These are phyloP conservation scores for Cryptotermes secundus DNA, from an alignment of 1,140 invertebrate genomes.

Conservation along the genomic window DNA sequence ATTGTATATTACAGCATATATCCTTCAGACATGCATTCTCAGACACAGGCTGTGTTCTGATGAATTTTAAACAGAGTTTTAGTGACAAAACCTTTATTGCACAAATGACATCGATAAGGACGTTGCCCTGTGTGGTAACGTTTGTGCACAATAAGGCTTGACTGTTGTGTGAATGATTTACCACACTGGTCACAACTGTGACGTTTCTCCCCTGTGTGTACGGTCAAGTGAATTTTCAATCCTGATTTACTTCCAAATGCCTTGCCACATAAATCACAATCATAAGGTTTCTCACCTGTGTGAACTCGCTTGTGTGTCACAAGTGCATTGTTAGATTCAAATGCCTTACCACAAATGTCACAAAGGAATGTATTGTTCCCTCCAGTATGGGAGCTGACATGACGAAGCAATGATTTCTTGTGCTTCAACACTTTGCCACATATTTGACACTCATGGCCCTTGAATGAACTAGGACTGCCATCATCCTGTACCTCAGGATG, in stretches of 20 bases:
- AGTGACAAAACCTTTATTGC: slow-evolving; percentile 34
- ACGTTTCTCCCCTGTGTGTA: slow-evolving; percentile 74
- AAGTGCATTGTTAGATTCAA: slow-evolving; percentile 56
- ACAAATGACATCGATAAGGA: slow-evolving; percentile 46
- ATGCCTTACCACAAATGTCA: slow-evolving; percentile 58
- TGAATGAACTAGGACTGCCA: not conserved
- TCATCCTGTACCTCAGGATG: slow-evolving; percentile 34
- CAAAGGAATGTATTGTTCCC: slow-evolving; percentile 39
- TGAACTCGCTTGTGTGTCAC: slow-evolving; percentile 43
- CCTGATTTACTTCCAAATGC: slow-evolving; percentile 42
- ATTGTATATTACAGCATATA: too few relatives aligned
- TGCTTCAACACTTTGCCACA: slow-evolving; percentile 47
- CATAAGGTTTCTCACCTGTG: slow-evolving; percentile 52
- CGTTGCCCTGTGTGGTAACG: slow-evolving; percentile 48
- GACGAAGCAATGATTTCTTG: slow-evolving; percentile 43
- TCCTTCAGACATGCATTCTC: not conserved
- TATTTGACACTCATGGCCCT: slow-evolving; percentile 14
- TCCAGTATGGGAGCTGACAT: slow-evolving; percentile 27
- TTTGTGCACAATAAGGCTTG: slow-evolving; percentile 50
- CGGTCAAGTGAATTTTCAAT: slow-evolving; percentile 64
- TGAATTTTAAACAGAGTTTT: slow-evolving; percentile 36
- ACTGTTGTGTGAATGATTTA: slow-evolving; percentile 56
- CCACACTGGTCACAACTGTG: slow-evolving; percentile 61
- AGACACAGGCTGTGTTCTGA: not conserved
- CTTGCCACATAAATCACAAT: slow-evolving; percentile 50